Base-by-base conservation (phyloP, 2,797 vertebrate genomes). In the Thalassophryne amazonica region DNA sequence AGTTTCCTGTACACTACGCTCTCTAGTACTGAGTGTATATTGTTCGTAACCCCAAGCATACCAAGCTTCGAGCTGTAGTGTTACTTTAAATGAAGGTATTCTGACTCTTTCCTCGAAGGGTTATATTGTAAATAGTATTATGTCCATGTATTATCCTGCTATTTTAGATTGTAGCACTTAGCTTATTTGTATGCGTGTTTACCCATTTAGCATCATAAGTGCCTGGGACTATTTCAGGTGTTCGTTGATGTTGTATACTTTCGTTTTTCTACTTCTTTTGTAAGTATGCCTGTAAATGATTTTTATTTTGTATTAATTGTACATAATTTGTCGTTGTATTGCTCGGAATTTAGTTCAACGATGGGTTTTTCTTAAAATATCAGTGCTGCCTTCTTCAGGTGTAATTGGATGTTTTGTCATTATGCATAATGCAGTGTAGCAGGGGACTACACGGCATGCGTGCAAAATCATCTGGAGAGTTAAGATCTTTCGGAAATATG, bases 1-100 rank as follows among this genome's bases (percentile, higher is more conserved):
- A 28, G 45, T 19, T 38, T 43, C 41, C 67, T 37, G 32, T 63
- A 43, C 34, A n/a, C n/a, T n/a, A n/a, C 43, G 38, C 36, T 56
- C 17, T 24, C 3, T 14, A 57, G 46, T 49, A 33, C 43, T 57
- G 54, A 40, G 21, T 51, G 35, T 72, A 69, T 33, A 56, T 69
- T 53, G 22, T 63, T 36, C 56, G 52, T 60, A 73, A 73, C 31
- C 34, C 27, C 27, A 43, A 56, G 33, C 36, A 42, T 39, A 46
- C 40, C 45, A 41, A 68, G 28, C 58, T 35, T 73, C 30, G 48
- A 50, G 53, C 48, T 56, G 31, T 60, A 68, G 56, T 61, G 37
- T 58, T 58, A 68, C 33, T 71, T 76, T 68, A 79, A 87, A 89
- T 91, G 87, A 91, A 92, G 87, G 86, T 81, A 57, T 80, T 84